Base-by-base conservation (phyloP, 2,113 vertebrate species). In the Trematocara stigmaticum region DNA sequence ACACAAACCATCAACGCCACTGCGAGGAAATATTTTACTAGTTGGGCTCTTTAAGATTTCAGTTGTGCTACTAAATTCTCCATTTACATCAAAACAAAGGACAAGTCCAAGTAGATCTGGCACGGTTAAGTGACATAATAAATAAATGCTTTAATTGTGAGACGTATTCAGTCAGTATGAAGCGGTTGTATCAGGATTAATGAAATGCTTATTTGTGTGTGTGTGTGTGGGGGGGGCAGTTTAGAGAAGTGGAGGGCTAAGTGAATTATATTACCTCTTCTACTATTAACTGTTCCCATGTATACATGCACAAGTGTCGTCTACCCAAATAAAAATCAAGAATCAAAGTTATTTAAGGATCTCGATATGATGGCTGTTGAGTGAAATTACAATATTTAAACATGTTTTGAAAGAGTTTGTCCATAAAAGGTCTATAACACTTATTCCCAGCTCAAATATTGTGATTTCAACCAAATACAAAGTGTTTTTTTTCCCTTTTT, bases 11-110 rank as follows among this genome's bases (percentile, higher is more conserved):
- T 90, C 89, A 84, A 74, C 92, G 71, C 47, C 7, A n/a, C 59
- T 26, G 47, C 12, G 18, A 64, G 80, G 55, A 79, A 82, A 84
- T 82, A 59, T 81, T 90, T 92, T 83, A 89, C 53, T 78, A 76
- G 79, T 29, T 34, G 55, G 34, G 59, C 79, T 87, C 81, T 88
- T 89, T 87, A 84, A 83, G 87, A 87, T 84, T 89, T 88, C 49
- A 89, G 87, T 84, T 80, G 84, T 4, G 2, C 85, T 61, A 76
- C 78, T 92, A 91, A 93, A 94, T 93, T 90, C 61, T 92, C 81
- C 47, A 29, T 91, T 90, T 71, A 85, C 81, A 86, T 92, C 84
- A 83, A 93, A 94, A 91, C 91, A 86, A 87, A 87, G 84, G 29
- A 16, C 66, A 40, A 31, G n/a, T 82, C 80, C 91, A 78, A 89